Conservation (phyloP, 1,140 invertebrate species). For the Bombus turneri region DNA sequence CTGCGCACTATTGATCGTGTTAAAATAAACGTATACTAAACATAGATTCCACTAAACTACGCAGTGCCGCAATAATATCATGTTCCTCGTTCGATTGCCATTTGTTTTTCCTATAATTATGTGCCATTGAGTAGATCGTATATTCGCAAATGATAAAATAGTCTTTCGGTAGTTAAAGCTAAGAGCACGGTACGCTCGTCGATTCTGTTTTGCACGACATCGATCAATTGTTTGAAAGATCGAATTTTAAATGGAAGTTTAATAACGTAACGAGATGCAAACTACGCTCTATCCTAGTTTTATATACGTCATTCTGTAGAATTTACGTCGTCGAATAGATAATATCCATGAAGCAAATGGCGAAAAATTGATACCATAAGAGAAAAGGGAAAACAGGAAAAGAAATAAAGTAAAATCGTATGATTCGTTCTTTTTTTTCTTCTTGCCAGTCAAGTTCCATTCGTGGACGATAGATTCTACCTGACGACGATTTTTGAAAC, state of each 20-base stretch:
- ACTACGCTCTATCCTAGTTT: constrained; percentile 25
- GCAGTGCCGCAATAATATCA: background rate
- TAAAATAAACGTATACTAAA: background rate
- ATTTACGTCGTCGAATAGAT: background rate
- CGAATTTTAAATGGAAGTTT: constrained; percentile 6
- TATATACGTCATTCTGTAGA: constrained; percentile 17
- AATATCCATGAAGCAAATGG: background rate
- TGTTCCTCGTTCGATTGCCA: constrained; percentile 17
- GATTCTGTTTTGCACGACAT: constrained; percentile 1
- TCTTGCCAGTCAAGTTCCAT: background rate
- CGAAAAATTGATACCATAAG: background rate
- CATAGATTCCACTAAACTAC: background rate
- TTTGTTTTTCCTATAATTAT: background rate
- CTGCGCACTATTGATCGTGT: background rate
- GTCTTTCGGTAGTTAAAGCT: background rate
- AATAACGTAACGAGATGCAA: background rate
- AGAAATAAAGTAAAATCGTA: too few relatives aligned
- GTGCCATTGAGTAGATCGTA: background rate
- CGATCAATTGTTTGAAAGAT: background rate
- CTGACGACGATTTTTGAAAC: constrained; percentile 27
- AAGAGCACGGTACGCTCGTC: constrained; percentile 33
- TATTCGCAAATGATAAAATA: background rate
- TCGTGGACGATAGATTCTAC: background rate
- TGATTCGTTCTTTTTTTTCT: background rate
- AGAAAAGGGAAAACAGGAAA: background rate